phyloP scores from a whole-genome alignment of 2,113 vertebrate genomes.

The Ailuropoda melanoleuca region DNA sequence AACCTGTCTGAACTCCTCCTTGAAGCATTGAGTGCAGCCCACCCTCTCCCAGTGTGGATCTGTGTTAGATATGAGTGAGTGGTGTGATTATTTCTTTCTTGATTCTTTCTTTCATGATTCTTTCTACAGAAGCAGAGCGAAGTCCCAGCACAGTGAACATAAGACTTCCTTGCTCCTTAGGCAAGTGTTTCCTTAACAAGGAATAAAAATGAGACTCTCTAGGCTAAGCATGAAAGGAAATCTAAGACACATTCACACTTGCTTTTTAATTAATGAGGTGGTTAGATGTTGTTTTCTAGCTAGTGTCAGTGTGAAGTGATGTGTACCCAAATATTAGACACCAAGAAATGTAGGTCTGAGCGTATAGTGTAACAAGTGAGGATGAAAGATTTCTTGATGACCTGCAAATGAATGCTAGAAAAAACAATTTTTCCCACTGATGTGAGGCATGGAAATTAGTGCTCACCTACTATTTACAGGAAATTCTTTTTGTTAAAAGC shows the following conservation, averaged over 20 bases:
- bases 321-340: neutral
- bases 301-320: neutral
- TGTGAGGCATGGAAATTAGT: slow-evolving; percentile 38
- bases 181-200: neutral
- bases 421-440: neutral
- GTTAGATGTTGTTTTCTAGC: slow-evolving; percentile 12
- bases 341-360: neutral
- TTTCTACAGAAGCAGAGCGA: neutral
- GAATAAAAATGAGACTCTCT: neutral
- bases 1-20: neutral
- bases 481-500: slow-evolving; percentile 67
- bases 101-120: neutral
- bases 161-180: neutral
- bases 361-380: neutral
- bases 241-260: neutral
- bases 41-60: neutral
- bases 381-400: neutral
- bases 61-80: neutral
- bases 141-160: neutral
- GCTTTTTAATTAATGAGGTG: slow-evolving; percentile 11
- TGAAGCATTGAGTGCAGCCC: neutral
- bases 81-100: neutral
- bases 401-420: slow-evolving; percentile 4
- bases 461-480: slow-evolving; percentile 49
- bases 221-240: neutral